Base-by-base conservation (phyloP, 92 coral and sea anemone genomes). In the Plumapathes pennacea region DNA sequence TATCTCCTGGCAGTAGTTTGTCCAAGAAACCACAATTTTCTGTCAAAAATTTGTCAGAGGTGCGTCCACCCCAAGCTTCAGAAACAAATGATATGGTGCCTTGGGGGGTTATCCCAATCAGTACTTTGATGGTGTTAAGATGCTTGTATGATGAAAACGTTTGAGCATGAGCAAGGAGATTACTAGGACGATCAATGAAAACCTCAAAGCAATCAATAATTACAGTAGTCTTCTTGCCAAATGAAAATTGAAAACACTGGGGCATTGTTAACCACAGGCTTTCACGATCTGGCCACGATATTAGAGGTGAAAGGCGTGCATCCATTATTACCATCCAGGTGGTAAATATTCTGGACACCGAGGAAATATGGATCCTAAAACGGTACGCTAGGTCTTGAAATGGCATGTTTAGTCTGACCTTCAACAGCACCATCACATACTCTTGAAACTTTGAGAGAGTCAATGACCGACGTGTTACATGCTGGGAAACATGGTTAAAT, bases 261-360 rank as follows among this genome's bases (percentile, higher is more conserved):
- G 85, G 85, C 85, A 78, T 78, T 33, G 77, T 78, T 21, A 57
- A 30, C 85, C 85, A 71, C 31, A 71, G 74, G 3, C 38, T 60
- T 49, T 75, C 82, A 46, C 82, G 62, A 40, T 75, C 82, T 62
- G 80, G 86, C 80, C 86, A 79, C 47, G 28, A 19, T 20, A 76
- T 66, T 15, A 67, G 55, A 4, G 73, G 56, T 32, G 57, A 38
- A 32, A 72, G 64, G n/a, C 80, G 40, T 9, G 38, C 45, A 33
- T 72, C 80, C 47, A 72, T 42, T 6, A 53, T 55, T 15, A 72
- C 20, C 80, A 72, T 72, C 80, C 80, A 61, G 22, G 62, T 27
- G 24, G 45, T 36, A 53, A 72, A 61, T 15, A 41, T 32, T 42
- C 64, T 72, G 28, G 72, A 62, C 17, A 72, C 53, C 10, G 72